phyloP scores from a whole-genome alignment of 53 echinoderm and acorn worm genomes.

The Astropecten irregularis region DNA sequence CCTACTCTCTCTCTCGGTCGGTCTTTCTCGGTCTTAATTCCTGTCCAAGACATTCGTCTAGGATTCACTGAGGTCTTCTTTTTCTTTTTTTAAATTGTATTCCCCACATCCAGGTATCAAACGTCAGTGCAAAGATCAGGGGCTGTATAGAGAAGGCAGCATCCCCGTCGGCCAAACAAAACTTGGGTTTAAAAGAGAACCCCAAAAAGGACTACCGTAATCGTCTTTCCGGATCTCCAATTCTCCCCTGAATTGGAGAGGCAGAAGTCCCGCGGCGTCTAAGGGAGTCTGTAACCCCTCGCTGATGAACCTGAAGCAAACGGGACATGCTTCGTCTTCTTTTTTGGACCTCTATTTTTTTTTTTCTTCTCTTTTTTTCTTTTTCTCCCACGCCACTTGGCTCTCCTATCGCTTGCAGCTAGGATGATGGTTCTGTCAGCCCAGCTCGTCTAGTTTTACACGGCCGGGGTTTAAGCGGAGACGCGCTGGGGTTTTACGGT shows the following conservation, averaged over 20 bases:
- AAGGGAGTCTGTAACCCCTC: neutral
- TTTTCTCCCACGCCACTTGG: neutral
- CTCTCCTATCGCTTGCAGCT: constrained; percentile 27
- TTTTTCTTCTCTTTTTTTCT: neutral
- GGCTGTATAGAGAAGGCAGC: no score
- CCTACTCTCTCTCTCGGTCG: no score
- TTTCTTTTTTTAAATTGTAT: no score
- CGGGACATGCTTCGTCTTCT: no score
- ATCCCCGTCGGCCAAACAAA: constrained; percentile 53
- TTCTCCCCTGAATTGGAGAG: constrained; percentile 34
- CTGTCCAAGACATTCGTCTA: neutral
- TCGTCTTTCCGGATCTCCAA: constrained; percentile 44
- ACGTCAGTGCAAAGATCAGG: neutral
- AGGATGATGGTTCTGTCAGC: constrained; percentile 34
- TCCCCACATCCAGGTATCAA: constrained; percentile 18
- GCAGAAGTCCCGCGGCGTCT: neutral
- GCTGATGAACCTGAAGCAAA: no score
- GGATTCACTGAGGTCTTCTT: neutral
- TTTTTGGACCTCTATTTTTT: neutral
- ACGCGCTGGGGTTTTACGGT: constrained; percentile 1
- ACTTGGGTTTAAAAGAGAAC: constrained; percentile 32
- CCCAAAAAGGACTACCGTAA: no score
- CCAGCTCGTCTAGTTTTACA: constrained; percentile 51
- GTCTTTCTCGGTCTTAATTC: neutral
- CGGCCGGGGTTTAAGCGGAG: neutral